Percentiles rank a stretch among this genome's conserved stretches.
Conservation (phyloP, 1,140 invertebrate species). For the Drosophila parvula region DNA sequence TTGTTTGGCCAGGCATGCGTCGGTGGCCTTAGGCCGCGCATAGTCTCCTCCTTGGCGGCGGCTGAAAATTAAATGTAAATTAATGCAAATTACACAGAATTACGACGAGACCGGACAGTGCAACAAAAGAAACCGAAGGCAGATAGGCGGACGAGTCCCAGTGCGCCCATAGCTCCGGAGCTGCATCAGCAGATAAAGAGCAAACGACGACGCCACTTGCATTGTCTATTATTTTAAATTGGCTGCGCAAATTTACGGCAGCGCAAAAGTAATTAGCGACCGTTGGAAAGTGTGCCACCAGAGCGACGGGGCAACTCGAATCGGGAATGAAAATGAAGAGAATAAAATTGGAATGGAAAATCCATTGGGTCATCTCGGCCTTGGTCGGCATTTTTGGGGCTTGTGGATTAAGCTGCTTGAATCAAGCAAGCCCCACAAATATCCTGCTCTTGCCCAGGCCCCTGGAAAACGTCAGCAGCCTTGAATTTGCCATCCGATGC, state of each 20-base stretch:
- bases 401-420: constrained; percentile 2
- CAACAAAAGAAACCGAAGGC: constrained; percentile 41
- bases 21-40: constrained; percentile 54
- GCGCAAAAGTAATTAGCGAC: constrained; percentile 75
- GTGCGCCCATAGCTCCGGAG: constrained; percentile 31
- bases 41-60: constrained; percentile 25
- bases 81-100: constrained; percentile 79
- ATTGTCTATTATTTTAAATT: constrained; percentile 82
- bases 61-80: constrained; percentile 78
- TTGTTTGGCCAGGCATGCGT: constrained; percentile 57
- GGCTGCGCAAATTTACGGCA: constrained; percentile 77
- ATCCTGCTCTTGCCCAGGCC: not conserved
- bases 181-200: constrained; percentile 71
- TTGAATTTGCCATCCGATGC: constrained; percentile 34
- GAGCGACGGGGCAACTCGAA: constrained; percentile 27
- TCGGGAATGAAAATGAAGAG: constrained; percentile 7
- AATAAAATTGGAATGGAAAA: constrained; percentile 11
- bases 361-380: constrained; percentile 26
- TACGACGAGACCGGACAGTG: constrained; percentile 61
- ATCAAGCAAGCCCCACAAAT: not conserved
- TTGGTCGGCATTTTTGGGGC: not conserved
- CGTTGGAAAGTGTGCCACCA: constrained; percentile 62
- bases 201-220: constrained; percentile 53
- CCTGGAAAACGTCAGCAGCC: constrained; percentile 3
- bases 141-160: constrained; percentile 21